phyloP scores from a whole-genome alignment of 35 echinoderm and acorn worm genomes.

The Heliocidaris tuberculata region DNA sequence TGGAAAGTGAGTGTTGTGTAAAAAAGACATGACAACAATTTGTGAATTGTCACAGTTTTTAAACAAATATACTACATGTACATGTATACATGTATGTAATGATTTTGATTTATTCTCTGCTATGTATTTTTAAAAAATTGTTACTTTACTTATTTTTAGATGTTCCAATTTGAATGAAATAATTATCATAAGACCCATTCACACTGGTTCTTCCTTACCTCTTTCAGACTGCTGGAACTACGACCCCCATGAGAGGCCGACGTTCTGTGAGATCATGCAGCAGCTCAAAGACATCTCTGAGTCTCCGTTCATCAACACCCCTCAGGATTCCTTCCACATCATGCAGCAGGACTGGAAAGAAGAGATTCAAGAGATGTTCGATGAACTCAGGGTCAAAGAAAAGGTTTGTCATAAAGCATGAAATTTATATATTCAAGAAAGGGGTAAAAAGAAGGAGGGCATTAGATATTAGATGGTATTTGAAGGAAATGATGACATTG shows the following conservation, averaged over 20 bases:
- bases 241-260: slow-evolving; percentile 86
- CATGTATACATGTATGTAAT: not conserved
- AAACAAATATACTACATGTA: not conserved
- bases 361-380: slow-evolving; percentile 97
- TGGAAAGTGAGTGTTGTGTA: no score
- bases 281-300: slow-evolving; percentile 81
- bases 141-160: not conserved
- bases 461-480: not conserved
- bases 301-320: slow-evolving; percentile 93
- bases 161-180: not conserved
- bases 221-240: slow-evolving; percentile 94
- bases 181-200: not conserved
- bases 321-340: slow-evolving; percentile 94
- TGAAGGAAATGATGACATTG: not conserved
- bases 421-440: not conserved
- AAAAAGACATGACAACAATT: no score
- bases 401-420: slow-evolving; percentile 64
- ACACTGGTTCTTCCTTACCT: not conserved
- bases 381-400: slow-evolving; percentile 86
- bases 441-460: not conserved
- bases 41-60: no score
- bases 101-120: not conserved
- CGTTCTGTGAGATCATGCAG: slow-evolving; percentile 85
- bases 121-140: not conserved
- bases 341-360: slow-evolving; percentile 97